Percentiles rank a stretch among this genome's conserved stretches.
Evolutionary conservation across 2,113 vertebrate species (phyloP).

Genomic region (Symphodus melops): DNA sequence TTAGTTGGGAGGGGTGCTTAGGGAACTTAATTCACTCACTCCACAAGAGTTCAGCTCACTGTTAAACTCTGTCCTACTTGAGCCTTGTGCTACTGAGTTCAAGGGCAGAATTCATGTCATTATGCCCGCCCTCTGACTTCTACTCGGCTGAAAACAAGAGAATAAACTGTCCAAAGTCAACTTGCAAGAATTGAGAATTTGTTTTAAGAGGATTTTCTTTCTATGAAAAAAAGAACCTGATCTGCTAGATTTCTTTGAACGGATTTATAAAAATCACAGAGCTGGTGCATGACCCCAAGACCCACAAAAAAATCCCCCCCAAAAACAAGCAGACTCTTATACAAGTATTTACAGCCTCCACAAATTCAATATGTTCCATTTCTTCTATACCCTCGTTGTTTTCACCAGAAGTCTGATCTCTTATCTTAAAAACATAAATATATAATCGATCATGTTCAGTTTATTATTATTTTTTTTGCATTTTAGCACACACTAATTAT

Average conservation of each 20-base stretch:
- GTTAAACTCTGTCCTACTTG: conserved; percentile 44
- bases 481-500: conserved; percentile 12
- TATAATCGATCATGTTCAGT: conserved; percentile 32
- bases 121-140: conserved; percentile 1
- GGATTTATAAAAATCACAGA: background rate
- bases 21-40: conserved; percentile 71
- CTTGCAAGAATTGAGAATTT: background rate
- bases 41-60: conserved; percentile 22
- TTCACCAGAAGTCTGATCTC: background rate
- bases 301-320: background rate
- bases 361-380: conserved; percentile 15
- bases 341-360: background rate
- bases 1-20: background rate
- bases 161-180: background rate
- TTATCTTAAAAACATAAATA: conserved; percentile 19
- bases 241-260: background rate
- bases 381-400: conserved; percentile 9
- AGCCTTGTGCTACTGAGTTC: conserved; percentile 20
- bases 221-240: background rate
- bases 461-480: too few relatives aligned
- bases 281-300: background rate
- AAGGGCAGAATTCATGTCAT: background rate
- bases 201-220: background rate
- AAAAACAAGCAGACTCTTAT: background rate
- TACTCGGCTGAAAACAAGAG: background rate